These are phyloP conservation scores for Conchocele bisecta DNA, from an alignment of 2,888 invertebrate species.

Conservation along the genomic window DNA sequence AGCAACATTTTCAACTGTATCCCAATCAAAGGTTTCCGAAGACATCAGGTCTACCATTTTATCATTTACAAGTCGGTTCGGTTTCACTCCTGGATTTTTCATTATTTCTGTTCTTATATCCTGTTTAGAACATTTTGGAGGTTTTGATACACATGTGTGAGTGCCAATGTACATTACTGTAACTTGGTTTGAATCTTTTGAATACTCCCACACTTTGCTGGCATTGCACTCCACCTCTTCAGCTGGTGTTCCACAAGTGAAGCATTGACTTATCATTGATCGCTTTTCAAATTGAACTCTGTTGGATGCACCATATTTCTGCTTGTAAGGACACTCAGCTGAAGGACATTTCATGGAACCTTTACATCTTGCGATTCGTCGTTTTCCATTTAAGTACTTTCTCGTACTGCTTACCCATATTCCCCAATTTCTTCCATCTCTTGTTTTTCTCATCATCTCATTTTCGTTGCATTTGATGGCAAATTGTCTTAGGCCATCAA, in stretches of 20 bases:
- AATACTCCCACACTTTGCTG: neutral
- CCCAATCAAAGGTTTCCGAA: neutral
- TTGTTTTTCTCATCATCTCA: neutral
- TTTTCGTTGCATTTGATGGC: neutral
- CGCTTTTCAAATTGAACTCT: neutral
- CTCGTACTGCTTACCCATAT: neutral
- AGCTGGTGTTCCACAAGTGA: neutral
- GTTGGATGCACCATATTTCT: neutral
- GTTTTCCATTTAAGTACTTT: neutral
- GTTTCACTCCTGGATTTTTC: neutral
- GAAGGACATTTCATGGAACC: neutral
- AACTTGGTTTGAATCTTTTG: neutral
- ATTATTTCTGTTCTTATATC: neutral
- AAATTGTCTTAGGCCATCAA: neutral
- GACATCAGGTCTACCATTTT: neutral
- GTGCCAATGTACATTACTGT: neutral
- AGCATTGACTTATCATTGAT: neutral
- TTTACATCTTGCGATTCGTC: neutral
- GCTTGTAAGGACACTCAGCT: neutral
- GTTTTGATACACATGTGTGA: neutral
- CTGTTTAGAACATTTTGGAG: neutral
- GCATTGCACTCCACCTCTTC: neutral
- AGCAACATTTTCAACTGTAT: neutral
- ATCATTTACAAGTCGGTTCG: neutral
- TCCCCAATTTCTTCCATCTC: neutral